Evolutionary conservation across 2,113 vertebrate species (phyloP), one percentile per base, ranked within the genome.

Genomic region (Ciconia maguari): DNA sequence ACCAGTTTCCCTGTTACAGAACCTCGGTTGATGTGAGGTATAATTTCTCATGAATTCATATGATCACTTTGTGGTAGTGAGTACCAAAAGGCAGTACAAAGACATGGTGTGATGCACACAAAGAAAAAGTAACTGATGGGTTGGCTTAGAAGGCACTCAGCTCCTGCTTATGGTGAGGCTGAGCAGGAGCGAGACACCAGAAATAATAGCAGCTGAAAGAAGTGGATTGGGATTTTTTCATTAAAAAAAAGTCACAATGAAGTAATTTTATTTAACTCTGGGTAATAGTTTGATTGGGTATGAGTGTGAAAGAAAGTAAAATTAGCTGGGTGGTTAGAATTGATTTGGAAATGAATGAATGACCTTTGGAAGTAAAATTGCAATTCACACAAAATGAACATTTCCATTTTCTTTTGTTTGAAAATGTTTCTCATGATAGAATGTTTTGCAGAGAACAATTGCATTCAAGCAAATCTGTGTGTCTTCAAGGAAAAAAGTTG

Each of bases 191-290:
- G 26, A 75, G 7, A 60, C 15, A 69, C 16, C 5, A 65, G 49
- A 49, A 61, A 61, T 21, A 88, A 36, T 3, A 76, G n/a, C 8
- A 68, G 7, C 13, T 49, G 6, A 62, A 13, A 25, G 24, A 81
- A 68, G 8, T 49, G 7, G 10, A 12, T 25, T 19, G 13, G 2
- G 1, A 1, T 11, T 1, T 22, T 42, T 30, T 6, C 0, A 24
- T 68, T 30, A 61, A 57, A 54, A 26, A 25, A 49, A 14, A 38
- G 9, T 17, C 6, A 60, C 69, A 85, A 42, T 41, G 3, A 78
- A 82, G 9, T 44, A 68, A 68, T 75, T 87, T 75, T 82, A 64
- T 87, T 90, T 82, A 82, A 51, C 38, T 42, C 29, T 60, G 29
- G 26, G 7, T 87, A 76, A 78, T 78, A 60, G n/a, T 79, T 91